Conservation (phyloP, 2,888 invertebrate species). For the Melinopterus prodromus region DNA sequence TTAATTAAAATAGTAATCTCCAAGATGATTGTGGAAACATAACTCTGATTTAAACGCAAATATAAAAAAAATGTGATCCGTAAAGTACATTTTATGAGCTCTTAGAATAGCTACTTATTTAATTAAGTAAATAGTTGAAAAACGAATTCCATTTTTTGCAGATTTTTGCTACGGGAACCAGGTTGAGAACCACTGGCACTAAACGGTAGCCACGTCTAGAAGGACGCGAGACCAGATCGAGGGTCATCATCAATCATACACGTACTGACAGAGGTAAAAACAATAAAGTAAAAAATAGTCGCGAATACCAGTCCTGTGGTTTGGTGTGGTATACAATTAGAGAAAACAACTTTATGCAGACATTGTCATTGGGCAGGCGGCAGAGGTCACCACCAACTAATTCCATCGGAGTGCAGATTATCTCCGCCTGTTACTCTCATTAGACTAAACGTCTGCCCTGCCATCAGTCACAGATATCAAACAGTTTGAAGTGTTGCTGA, state of each 20-base stretch:
- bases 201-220: not conserved
- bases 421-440: not conserved
- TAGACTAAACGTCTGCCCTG: slow-evolving; percentile 4
- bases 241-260: not conserved
- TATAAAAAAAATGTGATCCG: no score
- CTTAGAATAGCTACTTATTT: no score
- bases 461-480: not conserved
- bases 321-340: not conserved
- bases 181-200: not conserved
- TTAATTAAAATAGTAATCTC: no score
- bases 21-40: no score
- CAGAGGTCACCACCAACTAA: not conserved
- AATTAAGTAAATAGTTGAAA: not conserved
- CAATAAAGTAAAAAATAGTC: not conserved
- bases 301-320: not conserved
- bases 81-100: no score
- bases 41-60: no score
- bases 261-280: not conserved
- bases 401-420: not conserved
- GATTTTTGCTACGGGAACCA: not conserved
- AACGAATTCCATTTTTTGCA: not conserved
- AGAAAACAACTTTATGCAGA: slow-evolving; percentile 4
- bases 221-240: not conserved
- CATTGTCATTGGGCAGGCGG: not conserved
- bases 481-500: slow-evolving; percentile 6